Percentiles rank a stretch among this genome's conserved stretches.
Evolutionary conservation across 2,797 vertebrate genomes (phyloP).

Genomic region (Cyclopterus lumpus): DNA sequence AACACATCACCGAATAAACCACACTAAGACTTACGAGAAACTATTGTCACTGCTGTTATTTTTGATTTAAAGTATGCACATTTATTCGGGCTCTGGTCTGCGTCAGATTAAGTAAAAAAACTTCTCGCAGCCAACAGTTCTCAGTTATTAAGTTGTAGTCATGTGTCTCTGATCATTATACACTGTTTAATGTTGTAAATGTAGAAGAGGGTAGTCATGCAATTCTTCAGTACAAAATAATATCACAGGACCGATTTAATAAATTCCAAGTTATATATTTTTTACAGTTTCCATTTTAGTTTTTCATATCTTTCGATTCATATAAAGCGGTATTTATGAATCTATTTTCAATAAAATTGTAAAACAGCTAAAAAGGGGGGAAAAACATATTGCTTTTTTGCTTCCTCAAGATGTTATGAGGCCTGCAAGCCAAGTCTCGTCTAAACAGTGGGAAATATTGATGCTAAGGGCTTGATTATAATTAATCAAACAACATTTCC

Average conservation of each 20-base stretch:
- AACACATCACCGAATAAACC: constrained; percentile 14
- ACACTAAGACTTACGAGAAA: background rate
- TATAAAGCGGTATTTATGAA: constrained; percentile 4
- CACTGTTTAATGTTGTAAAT: constrained; percentile 28
- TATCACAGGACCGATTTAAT: constrained; percentile 29
- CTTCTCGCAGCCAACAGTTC: constrained; percentile 9
- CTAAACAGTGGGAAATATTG: constrained; percentile 61
- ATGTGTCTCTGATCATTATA: constrained; percentile 47
- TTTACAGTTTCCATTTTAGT: constrained; percentile 35
- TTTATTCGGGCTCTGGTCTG: background rate
- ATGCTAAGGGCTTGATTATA: constrained; percentile 55
- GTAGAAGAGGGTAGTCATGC: background rate
- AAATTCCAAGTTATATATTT: constrained; percentile 17
- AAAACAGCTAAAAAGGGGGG: background rate
- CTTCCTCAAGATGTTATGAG: constrained; percentile 46
- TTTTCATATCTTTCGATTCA: constrained; percentile 39
- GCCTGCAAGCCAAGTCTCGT: constrained; percentile 40
- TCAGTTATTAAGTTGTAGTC: background rate
- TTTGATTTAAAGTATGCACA: background rate
- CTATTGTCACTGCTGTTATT: constrained; percentile 1
- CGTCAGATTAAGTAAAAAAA: constrained; percentile 14
- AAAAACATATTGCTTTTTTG: constrained; percentile 19
- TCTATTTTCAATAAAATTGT: constrained; percentile 24
- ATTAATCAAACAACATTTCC: constrained; percentile 56
- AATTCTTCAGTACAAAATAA: constrained; percentile 20